phyloP scores from a whole-genome alignment of 2,888 invertebrate species.

The Masnerella sp. region DNA sequence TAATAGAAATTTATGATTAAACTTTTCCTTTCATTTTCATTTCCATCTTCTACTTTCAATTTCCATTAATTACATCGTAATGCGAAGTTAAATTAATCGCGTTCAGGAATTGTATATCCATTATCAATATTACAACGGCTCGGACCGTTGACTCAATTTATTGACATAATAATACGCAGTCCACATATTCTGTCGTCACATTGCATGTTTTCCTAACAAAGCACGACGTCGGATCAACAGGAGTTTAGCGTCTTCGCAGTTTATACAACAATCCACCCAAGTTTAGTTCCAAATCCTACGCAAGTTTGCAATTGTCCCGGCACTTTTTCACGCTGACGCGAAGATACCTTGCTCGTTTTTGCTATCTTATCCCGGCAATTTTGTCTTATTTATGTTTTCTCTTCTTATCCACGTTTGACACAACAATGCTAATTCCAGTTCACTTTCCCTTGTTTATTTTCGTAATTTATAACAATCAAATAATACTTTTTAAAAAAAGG shows the following conservation, averaged over 20 bases:
- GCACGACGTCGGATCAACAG: constrained; percentile 30
- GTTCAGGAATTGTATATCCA: neutral
- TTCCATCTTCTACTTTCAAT: too few relatives aligned
- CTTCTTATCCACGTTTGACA: too few relatives aligned
- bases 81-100: constrained; percentile 13
- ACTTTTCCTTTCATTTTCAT: too few relatives aligned
- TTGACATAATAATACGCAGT: constrained; percentile 27
- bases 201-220: constrained; percentile 30
- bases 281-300: constrained; percentile 32
- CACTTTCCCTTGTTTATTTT: too few relatives aligned
- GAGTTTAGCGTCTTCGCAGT: constrained; percentile 43
- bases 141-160: constrained; percentile 16
- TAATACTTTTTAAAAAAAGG: too few relatives aligned
- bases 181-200: constrained; percentile 7
- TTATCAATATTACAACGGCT: constrained; percentile 18
- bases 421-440: too few relatives aligned
- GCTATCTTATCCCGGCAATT: too few relatives aligned
- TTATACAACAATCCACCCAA: constrained; percentile 42
- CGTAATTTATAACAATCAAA: too few relatives aligned
- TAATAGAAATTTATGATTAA: too few relatives aligned
- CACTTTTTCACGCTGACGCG: constrained; percentile 15
- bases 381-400: too few relatives aligned
- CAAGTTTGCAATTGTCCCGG: constrained; percentile 31
- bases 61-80: too few relatives aligned
- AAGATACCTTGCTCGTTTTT: too few relatives aligned